These are phyloP conservation scores for Limnephilus lunatus DNA, from an alignment of 2,888 invertebrate genomes.

Conservation along the genomic window DNA sequence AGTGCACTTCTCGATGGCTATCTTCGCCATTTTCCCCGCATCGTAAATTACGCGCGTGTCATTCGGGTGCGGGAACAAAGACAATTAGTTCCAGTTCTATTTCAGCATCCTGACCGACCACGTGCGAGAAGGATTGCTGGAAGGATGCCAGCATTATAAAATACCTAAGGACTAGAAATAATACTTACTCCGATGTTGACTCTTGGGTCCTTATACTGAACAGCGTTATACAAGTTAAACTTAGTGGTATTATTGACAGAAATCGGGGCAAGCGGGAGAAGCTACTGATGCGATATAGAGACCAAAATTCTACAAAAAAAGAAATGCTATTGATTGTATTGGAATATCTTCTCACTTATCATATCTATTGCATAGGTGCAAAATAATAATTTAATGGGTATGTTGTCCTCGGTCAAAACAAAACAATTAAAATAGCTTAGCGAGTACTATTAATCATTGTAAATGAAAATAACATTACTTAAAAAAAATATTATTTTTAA, in stretches of 20 bases:
- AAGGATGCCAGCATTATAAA: constrained; percentile 6
- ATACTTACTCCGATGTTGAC: background rate
- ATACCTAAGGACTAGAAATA: background rate
- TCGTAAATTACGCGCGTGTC: constrained; percentile 42
- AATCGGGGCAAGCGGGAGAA: background rate
- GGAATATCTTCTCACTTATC: no score
- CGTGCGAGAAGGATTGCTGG: constrained; percentile 25
- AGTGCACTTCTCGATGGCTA: background rate
- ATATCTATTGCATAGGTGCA: no score
- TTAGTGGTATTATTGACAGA: no score
- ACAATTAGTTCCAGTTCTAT: constrained; percentile 43
- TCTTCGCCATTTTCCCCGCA: constrained; percentile 22
- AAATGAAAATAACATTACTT: no score
- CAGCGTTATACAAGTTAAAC: background rate
- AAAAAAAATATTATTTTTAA: no score
- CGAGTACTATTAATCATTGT: no score
- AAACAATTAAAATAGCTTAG: no score
- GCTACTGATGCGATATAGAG: no score
- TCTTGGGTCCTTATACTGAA: background rate
- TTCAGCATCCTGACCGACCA: constrained; percentile 8
- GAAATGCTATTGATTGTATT: no score
- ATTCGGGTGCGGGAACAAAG: constrained; percentile 41
- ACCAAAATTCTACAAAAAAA: no score
- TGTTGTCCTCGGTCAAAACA: no score
- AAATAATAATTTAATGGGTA: no score